Evolutionary conservation across 1,140 invertebrate species (phyloP), one percentile per base, ranked within the genome.

Genomic region (Cheumatopsyche charites): DNA sequence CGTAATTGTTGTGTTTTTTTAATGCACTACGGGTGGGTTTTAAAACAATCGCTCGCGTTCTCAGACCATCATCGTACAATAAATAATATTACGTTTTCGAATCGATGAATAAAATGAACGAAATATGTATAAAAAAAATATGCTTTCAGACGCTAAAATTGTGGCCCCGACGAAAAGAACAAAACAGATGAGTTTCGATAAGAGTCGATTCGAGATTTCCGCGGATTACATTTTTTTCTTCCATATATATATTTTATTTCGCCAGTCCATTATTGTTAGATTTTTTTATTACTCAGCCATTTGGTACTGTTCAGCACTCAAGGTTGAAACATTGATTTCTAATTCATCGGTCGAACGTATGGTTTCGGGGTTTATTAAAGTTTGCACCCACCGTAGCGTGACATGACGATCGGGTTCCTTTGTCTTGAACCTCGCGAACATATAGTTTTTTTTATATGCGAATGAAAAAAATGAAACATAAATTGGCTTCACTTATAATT

Each of bases 381-480:
- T 55, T 68, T 68, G 45, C 66, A 68, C 26, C 45, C 49, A 25
- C 12, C 66, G 66, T 68, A 68, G 66, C 66, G 66, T 68, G 66
- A 68, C 66, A 45, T 43, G 66, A 29, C 66, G 66, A 21, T 55
- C 47, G 47, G 55, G 42, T 55, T 68, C 66, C 66, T 68, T 68
- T 68, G 66, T 68, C 36, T 36, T 55, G 66, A 68, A 68, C 43
- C 43, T 21, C 29, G 29, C 29, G 63, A 21, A 47, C 41, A 66
- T 47, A 42, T 58, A 25, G n/a, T 66, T 36, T 66, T 66, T 36
- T 36, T 36, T 36, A 36, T 66, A 45, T 66, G 41, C 41, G 43
- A 47, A 66, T 47, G 43, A 19, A 23, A 45, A 26, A 66, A 5
- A 66, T 23, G 15, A 66, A 66, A 66, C 42, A 47, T 21, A 66